Evolutionary conservation across 2,797 vertebrate genomes (phyloP), one percentile per base, ranked within the genome.

Genomic region (Salmo trutta): DNA sequence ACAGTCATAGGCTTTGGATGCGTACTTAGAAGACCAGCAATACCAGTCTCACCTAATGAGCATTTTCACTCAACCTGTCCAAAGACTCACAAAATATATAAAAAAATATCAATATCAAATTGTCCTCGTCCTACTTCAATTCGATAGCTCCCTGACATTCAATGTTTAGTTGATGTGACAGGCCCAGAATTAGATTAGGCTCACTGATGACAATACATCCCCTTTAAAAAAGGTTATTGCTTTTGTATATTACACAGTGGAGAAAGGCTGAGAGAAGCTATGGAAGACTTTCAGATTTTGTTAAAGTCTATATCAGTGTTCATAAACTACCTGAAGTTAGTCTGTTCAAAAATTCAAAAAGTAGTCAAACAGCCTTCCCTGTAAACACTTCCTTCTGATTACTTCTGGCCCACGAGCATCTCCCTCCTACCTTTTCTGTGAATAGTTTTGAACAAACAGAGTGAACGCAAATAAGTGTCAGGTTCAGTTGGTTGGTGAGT

Each of bases 241-340:
- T 95, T 91, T 91, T 83, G 82, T 83, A 90, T 88, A 91, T 90
- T 90, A 94, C 93, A 95, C 94, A 95, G 93, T 94, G 92, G 93
- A 93, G 90, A 94, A 88, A 92, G 89, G 91, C 88, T 91, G 90
- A 92, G 41, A 47, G 91, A 95, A 93, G 82, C 90, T 90, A 93
- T 93, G 94, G 94, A 95, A 95, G 95, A 95, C 94, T 93, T 92
- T 79, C 31, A 88, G 91, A 91, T 93, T 92, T 91, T 78, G 83
- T 89, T 90, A 47, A 47, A 47, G 91, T 91, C 91, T 91, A 89
- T 90, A 94, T 94, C 95, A 95, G 95, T 95, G 95, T 95, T 95
- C 84, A 93, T 93, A 93, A 94, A 95, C 95, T 95, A 95, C 95
- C 95, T 95, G 94, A 95, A 95, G 91, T 91, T 91, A 92, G 90